Evolutionary conservation across 2,888 invertebrate species (phyloP), one percentile per base, ranked within the genome.

Genomic region (Cylindroiulus punctatus): DNA sequence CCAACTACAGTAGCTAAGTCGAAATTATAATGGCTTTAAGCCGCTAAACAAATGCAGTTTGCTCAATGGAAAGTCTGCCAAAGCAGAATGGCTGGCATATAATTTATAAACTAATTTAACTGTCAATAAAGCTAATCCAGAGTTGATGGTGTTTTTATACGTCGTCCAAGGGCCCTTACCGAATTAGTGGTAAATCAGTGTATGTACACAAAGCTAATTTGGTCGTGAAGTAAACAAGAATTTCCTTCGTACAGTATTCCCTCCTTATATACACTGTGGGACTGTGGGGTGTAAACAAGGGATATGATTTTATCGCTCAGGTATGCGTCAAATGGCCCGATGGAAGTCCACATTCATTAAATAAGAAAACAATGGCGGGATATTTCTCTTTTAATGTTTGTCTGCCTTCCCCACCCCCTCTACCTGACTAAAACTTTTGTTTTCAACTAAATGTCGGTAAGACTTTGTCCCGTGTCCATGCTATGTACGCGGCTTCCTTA

Each of bases 281-380:
- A n/a, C 52, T 57, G 52, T 36, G 36, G 52, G 52, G 52, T 65
- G 65, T 26, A 65, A 65, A 65, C 65, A 26, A 22, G 22, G 26
- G 26, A 7, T 65, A 65, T 65, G 65, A 65, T 22, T 65, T 65
- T 22, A 12, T 57, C 44, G 44, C 44, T 44, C 44, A 44, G 44
- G 44, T 44, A 12, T 44, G 1, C 44, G 10, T 57, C 14, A 52
- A 52, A 52, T 52, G 47, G 2, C 47, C 52, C 52, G 19, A 57
- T n/a, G 52, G n/a, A 57, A n/a, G 26, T 22, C 65, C 65, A 65
- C 65, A 65, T 65, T 65, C 65, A 65, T 65, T 65, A 65, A 65
- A n/a, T 52, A 65, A 65, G 65, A 65, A 22, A 65, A 65, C 22
- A 26, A 65, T 65, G 22, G 22, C 65, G 65, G 22, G 0, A 65